Evolutionary conservation across 1,140 invertebrate species (phyloP).

Genomic region (Telenomus remus): DNA sequence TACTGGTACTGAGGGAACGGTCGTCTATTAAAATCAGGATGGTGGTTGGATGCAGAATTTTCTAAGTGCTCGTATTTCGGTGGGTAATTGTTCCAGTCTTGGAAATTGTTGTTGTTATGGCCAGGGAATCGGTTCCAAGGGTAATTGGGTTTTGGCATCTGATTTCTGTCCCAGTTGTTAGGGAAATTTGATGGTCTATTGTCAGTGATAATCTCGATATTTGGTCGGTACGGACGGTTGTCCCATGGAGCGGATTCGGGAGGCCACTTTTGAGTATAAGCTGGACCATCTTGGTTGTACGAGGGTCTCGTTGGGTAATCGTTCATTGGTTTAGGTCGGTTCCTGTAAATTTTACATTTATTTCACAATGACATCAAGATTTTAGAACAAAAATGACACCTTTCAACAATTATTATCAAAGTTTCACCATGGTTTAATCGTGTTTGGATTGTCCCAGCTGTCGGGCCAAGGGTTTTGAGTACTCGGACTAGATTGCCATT

Average conservation of each 20-base stretch:
- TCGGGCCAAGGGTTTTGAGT: conserved; percentile 71
- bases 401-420: not conserved
- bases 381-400: too few species aligned
- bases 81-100: conserved; percentile 61
- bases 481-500: conserved; percentile 82
- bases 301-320: conserved; percentile 53
- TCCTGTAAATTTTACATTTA: conserved; percentile 57
- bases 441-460: conserved; percentile 68
- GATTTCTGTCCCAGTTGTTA: conserved; percentile 68
- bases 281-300: conserved; percentile 58
- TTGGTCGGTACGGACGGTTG: conserved; percentile 58
- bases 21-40: conserved; percentile 59
- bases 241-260: conserved; percentile 69
- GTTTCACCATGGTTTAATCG: conserved; percentile 66
- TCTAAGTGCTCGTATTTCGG: conserved; percentile 57
- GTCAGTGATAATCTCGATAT: conserved; percentile 80
- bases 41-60: conserved; percentile 32
- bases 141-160: conserved; percentile 57
- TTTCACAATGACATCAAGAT: too few species aligned
- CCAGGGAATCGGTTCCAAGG: conserved; percentile 65
- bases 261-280: conserved; percentile 71
- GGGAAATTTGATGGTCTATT: conserved; percentile 81
- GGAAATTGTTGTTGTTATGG: conserved; percentile 52
- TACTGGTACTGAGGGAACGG: conserved; percentile 73
- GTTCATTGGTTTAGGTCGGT: conserved; percentile 66